Evolutionary conservation across 2,113 vertebrate species (phyloP).

Genomic region (Sylvilagus bachmani): DNA sequence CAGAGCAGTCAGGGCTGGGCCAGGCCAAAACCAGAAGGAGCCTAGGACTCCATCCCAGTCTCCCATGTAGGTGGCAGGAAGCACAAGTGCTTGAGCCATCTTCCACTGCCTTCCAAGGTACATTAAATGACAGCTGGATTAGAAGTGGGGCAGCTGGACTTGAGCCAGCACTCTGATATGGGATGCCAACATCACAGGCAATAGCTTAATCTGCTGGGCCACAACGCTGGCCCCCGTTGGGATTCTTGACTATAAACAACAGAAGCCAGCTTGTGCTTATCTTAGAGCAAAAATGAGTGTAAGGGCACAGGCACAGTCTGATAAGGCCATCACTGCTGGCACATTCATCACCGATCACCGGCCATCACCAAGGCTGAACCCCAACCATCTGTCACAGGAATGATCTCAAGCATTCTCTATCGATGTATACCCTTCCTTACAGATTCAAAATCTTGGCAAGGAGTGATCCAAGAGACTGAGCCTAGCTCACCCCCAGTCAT

Average conservation of each 20-base stretch:
- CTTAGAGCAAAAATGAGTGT: not conserved
- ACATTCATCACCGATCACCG: not conserved
- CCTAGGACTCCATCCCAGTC: too few species aligned
- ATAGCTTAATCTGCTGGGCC: too few species aligned
- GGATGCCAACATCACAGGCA: too few species aligned
- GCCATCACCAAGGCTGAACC: not conserved
- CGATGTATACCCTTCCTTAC: not conserved
- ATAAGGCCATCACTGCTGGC: not conserved
- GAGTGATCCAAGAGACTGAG: not conserved
- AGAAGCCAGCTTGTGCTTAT: not conserved
- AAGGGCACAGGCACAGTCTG: not conserved
- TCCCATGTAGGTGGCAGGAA: too few species aligned
- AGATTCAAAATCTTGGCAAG: not conserved
- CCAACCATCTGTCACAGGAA: not conserved
- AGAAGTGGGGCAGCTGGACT: too few species aligned
- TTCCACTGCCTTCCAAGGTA: too few species aligned
- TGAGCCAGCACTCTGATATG: too few species aligned
- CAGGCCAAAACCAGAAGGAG: too few species aligned
- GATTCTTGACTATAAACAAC: not conserved
- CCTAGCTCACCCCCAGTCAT: not conserved
- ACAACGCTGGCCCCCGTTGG: not conserved
- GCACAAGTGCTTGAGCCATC: too few species aligned
- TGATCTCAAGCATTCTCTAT: not conserved
- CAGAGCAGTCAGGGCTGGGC: too few species aligned
- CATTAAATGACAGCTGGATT: too few species aligned